Conservation (phyloP, 2,888 invertebrate species). For the Pyrochroa serraticornis region DNA sequence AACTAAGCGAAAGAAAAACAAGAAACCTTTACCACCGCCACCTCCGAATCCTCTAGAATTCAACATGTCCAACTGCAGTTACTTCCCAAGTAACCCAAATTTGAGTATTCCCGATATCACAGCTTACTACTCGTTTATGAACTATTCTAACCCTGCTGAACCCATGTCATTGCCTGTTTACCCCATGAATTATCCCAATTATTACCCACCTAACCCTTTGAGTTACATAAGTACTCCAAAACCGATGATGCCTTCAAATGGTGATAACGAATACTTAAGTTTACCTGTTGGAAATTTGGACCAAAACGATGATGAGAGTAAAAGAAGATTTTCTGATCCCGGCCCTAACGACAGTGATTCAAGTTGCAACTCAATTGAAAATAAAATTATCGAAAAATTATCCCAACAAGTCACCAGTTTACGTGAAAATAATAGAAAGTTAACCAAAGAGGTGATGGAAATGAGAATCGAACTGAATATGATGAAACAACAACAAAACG, state of each 20-base stretch:
- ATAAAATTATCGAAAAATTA: constrained; percentile 66
- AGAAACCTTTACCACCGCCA: constrained; percentile 38
- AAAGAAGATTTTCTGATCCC: constrained; percentile 71
- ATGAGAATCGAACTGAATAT: constrained; percentile 67
- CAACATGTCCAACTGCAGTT: constrained; percentile 46
- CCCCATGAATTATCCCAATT: constrained; percentile 61
- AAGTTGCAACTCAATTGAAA: constrained; percentile 64
- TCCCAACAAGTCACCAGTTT: constrained; percentile 75
- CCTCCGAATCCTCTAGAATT: constrained; percentile 40
- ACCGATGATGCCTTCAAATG: constrained; percentile 32
- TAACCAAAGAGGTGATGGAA: constrained; percentile 76
- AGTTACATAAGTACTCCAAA: constrained; percentile 43
- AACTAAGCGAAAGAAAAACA: constrained; percentile 56
- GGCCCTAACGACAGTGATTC: constrained; percentile 61
- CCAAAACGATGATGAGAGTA: constrained; percentile 57
- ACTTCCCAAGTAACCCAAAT: constrained; percentile 42
- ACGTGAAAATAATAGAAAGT: constrained; percentile 75
- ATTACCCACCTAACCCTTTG: constrained; percentile 32
- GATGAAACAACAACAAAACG: constrained; percentile 51
- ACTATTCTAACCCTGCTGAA: constrained; percentile 59
- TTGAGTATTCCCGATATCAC: constrained; percentile 44
- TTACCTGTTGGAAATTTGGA: constrained; percentile 74
- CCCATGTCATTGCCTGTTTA: constrained; percentile 70
- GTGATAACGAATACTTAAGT: constrained; percentile 64
- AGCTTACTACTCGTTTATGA: constrained; percentile 48